phyloP scores from a whole-genome alignment of 2,888 invertebrate genomes.

The Bibio marci region DNA sequence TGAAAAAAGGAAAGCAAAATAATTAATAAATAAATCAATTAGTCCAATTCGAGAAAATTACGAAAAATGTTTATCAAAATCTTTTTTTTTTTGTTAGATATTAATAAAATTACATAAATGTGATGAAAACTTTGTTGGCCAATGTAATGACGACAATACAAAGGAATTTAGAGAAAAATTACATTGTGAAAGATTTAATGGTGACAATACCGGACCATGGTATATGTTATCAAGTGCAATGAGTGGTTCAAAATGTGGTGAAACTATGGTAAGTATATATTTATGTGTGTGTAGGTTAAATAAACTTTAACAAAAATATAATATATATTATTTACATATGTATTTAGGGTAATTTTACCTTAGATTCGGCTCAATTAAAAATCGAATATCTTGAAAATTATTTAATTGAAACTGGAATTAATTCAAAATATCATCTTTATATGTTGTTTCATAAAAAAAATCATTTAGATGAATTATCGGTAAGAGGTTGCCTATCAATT shows the following conservation, averaged over 20 bases:
- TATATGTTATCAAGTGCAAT: constrained; percentile 10
- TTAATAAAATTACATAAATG: constrained; percentile 9
- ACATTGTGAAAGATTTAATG: constrained; percentile 10
- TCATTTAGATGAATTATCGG: too few species aligned
- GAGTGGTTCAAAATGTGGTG: constrained; percentile 14
- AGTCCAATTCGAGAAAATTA: too few species aligned
- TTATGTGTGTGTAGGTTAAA: too few species aligned
- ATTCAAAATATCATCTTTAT: neutral
- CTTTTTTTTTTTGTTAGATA: constrained; percentile 6
- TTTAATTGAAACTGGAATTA: constrained; percentile 4
- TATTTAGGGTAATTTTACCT: constrained; percentile 8
- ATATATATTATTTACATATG: neutral
- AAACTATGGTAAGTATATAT: constrained; percentile 10
- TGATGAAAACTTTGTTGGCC: constrained; percentile 1
- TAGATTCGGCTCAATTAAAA: constrained; percentile 7
- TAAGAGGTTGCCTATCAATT: too few species aligned
- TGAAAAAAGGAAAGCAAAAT: too few species aligned
- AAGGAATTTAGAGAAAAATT: constrained; percentile 7
- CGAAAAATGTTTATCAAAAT: too few species aligned
- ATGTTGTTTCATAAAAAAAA: neutral
- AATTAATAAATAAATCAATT: too few species aligned
- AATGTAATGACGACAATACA: constrained; percentile 8
- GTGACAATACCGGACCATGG: constrained; percentile 11
- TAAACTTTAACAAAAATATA: neutral
- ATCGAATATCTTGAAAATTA: constrained; percentile 9